Conservation (phyloP, 2,888 invertebrate genomes). For the Eilema griseolum region DNA sequence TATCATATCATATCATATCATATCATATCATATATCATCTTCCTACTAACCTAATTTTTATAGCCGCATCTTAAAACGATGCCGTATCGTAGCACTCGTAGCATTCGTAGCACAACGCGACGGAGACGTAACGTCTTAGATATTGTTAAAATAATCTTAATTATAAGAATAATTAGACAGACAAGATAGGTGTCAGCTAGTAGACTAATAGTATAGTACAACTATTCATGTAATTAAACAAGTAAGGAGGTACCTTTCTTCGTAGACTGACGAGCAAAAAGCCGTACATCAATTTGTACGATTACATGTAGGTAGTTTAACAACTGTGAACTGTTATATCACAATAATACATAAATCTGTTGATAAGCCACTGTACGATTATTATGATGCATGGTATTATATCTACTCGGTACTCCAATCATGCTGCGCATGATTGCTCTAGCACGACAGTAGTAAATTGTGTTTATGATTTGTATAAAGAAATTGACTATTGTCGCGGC, state of each 20-base stretch:
- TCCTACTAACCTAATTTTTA: too few species aligned
- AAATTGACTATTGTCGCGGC: neutral
- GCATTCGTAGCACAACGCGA: neutral
- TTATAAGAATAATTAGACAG: neutral
- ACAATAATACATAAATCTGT: neutral
- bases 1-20: too few species aligned
- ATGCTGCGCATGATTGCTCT: neutral
- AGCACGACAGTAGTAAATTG: neutral
- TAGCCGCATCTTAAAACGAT: neutral
- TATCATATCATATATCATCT: too few species aligned
- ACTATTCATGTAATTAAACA: neutral
- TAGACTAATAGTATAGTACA: neutral
- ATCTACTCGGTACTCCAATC: neutral
- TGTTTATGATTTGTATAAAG: neutral
- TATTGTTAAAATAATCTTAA: neutral
- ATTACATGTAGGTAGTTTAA: neutral
- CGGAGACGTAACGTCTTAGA: too few species aligned
- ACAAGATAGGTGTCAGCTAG: neutral
- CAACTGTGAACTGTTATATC: neutral
- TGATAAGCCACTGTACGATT: neutral
- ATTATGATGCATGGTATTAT: neutral
- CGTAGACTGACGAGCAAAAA: neutral
- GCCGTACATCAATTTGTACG: neutral
- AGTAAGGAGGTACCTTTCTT: neutral
- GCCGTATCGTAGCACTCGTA: neutral